phyloP scores from a whole-genome alignment of 2,888 invertebrate species.

The Melinopterus prodromus region DNA sequence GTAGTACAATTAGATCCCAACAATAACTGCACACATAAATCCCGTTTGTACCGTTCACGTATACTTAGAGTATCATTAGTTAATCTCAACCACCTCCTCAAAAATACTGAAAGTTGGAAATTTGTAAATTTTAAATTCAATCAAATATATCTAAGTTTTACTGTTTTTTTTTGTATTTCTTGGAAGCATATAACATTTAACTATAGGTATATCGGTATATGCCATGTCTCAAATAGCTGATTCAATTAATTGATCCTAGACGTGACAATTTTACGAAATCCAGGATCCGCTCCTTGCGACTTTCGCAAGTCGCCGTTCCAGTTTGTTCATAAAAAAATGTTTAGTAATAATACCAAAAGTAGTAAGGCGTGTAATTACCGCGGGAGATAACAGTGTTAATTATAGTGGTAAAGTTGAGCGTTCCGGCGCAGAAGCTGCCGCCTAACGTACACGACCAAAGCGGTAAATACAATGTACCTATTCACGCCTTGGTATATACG shows the following conservation, averaged over 20 bases:
- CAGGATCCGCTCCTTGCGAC: background rate
- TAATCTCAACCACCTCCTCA: background rate
- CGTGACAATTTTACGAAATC: background rate
- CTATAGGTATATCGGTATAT: too few species aligned
- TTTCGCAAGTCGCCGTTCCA: background rate
- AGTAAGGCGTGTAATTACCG: background rate
- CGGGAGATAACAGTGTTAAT: background rate
- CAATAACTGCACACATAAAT: background rate
- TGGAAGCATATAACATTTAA: too few species aligned
- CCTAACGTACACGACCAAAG: slow-evolving; percentile 4
- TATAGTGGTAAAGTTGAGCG: slow-evolving; percentile 4
- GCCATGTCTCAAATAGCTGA: background rate
- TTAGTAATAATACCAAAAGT: background rate
- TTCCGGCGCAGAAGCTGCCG: background rate
- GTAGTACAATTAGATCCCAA: background rate
- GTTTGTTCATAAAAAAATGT: background rate
- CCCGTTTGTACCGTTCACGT: background rate
- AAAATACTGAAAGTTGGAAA: background rate
- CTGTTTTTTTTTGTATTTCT: too few species aligned
- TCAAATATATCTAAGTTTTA: too few species aligned
- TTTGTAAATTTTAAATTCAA: too few species aligned
- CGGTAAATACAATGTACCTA: slow-evolving; percentile 4
- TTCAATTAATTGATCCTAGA: background rate
- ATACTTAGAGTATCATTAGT: background rate
- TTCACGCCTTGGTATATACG: slow-evolving; percentile 4